Evolutionary conservation across 2,888 invertebrate genomes (phyloP), one percentile per base, ranked within the genome.

Genomic region (Phorcus lineatus): DNA sequence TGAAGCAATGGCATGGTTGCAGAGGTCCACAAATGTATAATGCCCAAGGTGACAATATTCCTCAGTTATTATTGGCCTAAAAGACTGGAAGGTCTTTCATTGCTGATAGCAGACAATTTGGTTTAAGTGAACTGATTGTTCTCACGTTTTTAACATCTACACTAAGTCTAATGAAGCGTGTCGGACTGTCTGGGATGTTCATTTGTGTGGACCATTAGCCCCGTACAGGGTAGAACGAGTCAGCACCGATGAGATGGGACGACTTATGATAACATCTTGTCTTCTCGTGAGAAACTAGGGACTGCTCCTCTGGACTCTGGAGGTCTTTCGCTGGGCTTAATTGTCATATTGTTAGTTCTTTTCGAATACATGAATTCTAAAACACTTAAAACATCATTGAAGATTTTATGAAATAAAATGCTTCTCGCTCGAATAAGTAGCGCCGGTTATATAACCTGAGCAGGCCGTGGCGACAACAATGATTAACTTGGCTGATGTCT

Each of bases 321-420:
- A 36, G 36, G 6, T 40, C 36, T 70, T 70, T 36, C 36, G 70
- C 4, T 19, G 70, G 28, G 13, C 40, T n/a, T 17, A 70, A 70
- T 70, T 36, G 19, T 31, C 6, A n/a, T 70, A 31, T 40, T 36
- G 70, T 40, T 70, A 19, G 57, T 19, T 24, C n/a, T 31, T 36
- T 19, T 9, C 31, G n/a, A 70, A 9, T 2, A 19, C 19, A 70
- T 70, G 17, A 70, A 70, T 40, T 36, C 70, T 70, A 31, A 70
- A 31, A 70, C 70, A 17, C 19, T 70, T 70, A 36, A 67, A 70
- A 70, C 70, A 70, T n/a, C 70, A 19, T 31, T 36, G 28, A 70
- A 36, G 70, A n/a, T 19, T 70, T 70, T 70, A 40, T 70, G 31
- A 40, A 70, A 70, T 40, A 70, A 36, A 40, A 70, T 70, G 70